phyloP scores from a whole-genome alignment of 2,797 vertebrate genomes.

The Poeciliopsis turneri region DNA sequence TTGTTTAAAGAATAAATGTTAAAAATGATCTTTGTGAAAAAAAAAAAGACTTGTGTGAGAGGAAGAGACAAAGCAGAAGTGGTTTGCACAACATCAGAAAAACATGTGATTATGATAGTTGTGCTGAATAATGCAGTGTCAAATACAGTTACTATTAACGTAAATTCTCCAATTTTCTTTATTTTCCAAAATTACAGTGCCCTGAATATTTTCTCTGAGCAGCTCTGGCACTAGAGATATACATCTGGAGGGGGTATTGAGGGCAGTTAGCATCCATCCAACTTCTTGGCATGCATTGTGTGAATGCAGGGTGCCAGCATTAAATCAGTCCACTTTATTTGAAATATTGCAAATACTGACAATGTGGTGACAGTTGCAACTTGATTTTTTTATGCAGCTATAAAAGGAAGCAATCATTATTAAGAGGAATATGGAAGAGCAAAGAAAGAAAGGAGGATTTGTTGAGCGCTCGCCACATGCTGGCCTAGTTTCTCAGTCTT shows the following conservation, averaged over 20 bases:
- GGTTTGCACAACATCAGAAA: neutral
- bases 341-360: neutral
- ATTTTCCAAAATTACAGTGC: neutral
- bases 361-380: neutral
- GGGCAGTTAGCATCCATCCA: neutral
- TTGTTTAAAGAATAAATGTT: neutral
- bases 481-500: constrained; percentile 44
- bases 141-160: neutral
- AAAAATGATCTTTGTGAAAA: neutral
- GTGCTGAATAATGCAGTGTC: neutral
- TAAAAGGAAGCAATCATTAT: neutral
- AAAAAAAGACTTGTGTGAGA: neutral
- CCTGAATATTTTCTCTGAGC: neutral
- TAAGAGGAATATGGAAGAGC: neutral
- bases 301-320: neutral
- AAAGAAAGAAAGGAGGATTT: neutral
- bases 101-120: neutral
- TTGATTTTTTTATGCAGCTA: neutral
- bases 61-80: neutral
- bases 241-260: neutral
- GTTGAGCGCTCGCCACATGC: neutral
- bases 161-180: neutral
- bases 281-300: neutral
- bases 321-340: neutral
- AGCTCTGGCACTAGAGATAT: neutral